Evolutionary conservation across 2,888 invertebrate genomes (phyloP), one percentile per base, ranked within the genome.

Genomic region (Ormia ochracea): DNA sequence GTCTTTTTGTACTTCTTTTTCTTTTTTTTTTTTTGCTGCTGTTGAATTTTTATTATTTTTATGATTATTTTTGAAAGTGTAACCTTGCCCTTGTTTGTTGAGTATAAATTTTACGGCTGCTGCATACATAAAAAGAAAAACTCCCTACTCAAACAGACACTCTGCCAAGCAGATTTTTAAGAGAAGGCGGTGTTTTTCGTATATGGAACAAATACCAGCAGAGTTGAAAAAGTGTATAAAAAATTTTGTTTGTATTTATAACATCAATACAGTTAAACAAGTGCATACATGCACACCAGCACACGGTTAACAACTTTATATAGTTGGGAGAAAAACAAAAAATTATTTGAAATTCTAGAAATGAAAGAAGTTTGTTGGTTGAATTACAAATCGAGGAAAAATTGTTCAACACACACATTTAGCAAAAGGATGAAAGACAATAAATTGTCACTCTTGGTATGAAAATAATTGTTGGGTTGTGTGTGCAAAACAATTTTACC

Each of bases 31-130:
- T 33, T 36, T 41, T 50, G 19, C 65, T n/a, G n/a, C 17, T 56
- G 38, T 28, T 73, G 41, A 19, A 17, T 14, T 48, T 69, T 58
- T 77, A 9, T 65, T 56, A 28, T 63, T 76, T 61, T 77, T 69
- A 65, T 77, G 48, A 74, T 65, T 50, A 59, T 81, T 77, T 80
- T 80, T 52, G 68, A 73, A 80, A 80, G 80, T 80, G 84, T 87
- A 87, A 87, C 87, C 87, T 87, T 87, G 88, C 85, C 87, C 88
- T 88, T 87, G 82, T 81, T 77, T 74, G 75, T 63, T 33, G 80
- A 74, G 72, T 82, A 70, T 78, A 86, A 79, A 85, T 86, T 86
- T 86, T 85, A 87, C 86, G 84, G 83, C 85, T 83, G 84, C 84
- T 82, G 83, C 83, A 84, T 87, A 85, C 85, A 88, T 85, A 85